These are phyloP conservation scores for Philopedon plagiatum DNA, from an alignment of 2,888 invertebrate species.

Conservation along the genomic window DNA sequence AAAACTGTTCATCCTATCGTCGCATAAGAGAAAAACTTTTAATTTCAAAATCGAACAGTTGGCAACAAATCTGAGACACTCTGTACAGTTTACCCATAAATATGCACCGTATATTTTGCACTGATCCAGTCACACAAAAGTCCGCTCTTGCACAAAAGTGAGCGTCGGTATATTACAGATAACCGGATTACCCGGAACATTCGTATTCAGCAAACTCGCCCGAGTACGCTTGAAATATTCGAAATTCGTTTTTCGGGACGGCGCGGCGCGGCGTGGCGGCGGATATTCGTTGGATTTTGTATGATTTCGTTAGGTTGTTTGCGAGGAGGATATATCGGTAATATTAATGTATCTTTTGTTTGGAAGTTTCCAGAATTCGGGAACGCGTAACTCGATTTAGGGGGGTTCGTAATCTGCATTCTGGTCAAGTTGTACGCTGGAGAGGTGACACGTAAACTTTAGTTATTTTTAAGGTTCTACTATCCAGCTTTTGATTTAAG, in stretches of 20 bases:
- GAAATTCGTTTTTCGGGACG: conserved; percentile 39
- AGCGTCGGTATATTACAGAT: conserved; percentile 44
- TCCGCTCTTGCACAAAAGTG: conserved; percentile 36
- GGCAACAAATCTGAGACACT: no score
- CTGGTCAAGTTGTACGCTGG: no score
- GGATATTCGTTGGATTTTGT: conserved; percentile 31
- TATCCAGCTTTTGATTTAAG: no score
- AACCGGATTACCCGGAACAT: conserved; percentile 42
- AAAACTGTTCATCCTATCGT: no score
- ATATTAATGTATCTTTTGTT: conserved; percentile 37
- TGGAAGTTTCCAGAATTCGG: conserved; percentile 1
- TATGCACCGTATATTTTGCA: conserved; percentile 43
- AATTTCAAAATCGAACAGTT: no score
- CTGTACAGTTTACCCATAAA: conserved; percentile 37
- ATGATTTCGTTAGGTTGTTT: conserved; percentile 39
- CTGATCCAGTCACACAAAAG: conserved; percentile 46
- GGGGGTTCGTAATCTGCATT: not conserved
- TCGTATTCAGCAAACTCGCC: conserved; percentile 39
- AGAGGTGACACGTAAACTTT: no score
- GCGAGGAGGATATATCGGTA: conserved; percentile 38
- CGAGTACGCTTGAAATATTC: conserved; percentile 45
- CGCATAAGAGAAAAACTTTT: no score
- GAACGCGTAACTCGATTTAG: conserved; percentile 7
- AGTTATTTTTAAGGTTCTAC: no score
- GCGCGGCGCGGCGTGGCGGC: no score